Conservation (phyloP, 2,888 invertebrate species). For the Palloptera scutellata region DNA sequence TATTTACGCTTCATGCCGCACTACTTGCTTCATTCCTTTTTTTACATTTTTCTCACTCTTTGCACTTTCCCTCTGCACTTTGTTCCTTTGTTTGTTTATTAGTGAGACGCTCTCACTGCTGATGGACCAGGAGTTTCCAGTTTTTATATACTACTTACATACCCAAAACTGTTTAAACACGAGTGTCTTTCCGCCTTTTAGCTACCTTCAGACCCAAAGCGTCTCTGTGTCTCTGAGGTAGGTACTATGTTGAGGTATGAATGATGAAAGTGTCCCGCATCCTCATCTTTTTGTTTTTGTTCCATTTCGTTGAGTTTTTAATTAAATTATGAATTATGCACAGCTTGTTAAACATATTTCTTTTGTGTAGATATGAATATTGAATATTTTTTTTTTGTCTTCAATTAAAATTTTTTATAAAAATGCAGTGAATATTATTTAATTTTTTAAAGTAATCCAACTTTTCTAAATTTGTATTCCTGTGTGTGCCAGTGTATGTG, state of each 20-base stretch:
- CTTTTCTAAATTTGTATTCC: background rate
- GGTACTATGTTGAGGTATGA: background rate
- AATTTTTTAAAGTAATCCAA: background rate
- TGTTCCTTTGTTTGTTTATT: background rate
- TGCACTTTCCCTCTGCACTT: background rate
- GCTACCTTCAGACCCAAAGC: no score
- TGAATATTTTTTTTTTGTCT: slow-evolving; percentile 18
- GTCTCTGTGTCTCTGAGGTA: background rate
- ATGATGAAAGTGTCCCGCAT: background rate
- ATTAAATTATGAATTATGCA: slow-evolving; percentile 63
- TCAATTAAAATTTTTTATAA: background rate
- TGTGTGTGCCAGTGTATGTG: background rate
- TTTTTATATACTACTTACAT: no score
- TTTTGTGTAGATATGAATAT: slow-evolving; percentile 17
- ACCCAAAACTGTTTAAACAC: no score
- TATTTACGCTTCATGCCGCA: background rate
- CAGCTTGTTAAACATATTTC: slow-evolving; percentile 61
- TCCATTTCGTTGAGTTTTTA: slow-evolving; percentile 60
- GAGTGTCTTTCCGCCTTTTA: no score
- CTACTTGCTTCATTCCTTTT: background rate
- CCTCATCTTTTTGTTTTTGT: slow-evolving; percentile 18
- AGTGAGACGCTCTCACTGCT: no score
- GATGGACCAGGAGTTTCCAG: no score
- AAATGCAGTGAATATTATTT: no score
- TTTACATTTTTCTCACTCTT: background rate